phyloP scores from a whole-genome alignment of 2,888 invertebrate genomes.

The Petrolisthes cinctipes region DNA sequence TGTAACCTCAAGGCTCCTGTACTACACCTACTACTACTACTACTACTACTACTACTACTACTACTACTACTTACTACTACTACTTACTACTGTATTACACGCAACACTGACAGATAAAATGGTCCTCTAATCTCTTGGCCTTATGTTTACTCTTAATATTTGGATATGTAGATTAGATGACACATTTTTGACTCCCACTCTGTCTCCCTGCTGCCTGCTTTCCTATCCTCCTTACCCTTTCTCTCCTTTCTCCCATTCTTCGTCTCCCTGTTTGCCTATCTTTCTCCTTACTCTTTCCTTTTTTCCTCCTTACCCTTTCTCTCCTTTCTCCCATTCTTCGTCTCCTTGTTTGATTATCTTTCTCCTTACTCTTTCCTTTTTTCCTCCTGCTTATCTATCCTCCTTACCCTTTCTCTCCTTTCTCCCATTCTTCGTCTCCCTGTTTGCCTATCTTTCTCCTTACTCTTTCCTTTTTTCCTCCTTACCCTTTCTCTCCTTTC shows the following conservation, averaged over 20 bases:
- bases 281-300: not conserved
- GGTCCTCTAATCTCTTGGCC: conserved; percentile 10
- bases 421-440: not conserved
- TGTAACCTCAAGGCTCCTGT: too few relatives aligned
- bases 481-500: not conserved
- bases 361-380: not conserved
- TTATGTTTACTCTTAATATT: conserved; percentile 18
- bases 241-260: not conserved
- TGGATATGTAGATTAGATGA: conserved; percentile 15
- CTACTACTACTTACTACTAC: too few relatives aligned
- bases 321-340: not conserved
- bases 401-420: not conserved
- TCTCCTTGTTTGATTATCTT: not conserved
- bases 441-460: not conserved
- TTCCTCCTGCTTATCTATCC: not conserved
- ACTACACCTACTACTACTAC: too few relatives aligned
- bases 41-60: too few relatives aligned
- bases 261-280: not conserved
- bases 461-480: not conserved
- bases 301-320: too few relatives aligned
- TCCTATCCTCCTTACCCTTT: not conserved
- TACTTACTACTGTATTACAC: not conserved
- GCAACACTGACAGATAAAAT: conserved; percentile 7
- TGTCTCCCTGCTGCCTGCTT: not conserved
- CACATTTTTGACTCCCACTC: not conserved